These are phyloP conservation scores for Tipula unca DNA, from an alignment of 2,888 invertebrate species.

Conservation along the genomic window DNA sequence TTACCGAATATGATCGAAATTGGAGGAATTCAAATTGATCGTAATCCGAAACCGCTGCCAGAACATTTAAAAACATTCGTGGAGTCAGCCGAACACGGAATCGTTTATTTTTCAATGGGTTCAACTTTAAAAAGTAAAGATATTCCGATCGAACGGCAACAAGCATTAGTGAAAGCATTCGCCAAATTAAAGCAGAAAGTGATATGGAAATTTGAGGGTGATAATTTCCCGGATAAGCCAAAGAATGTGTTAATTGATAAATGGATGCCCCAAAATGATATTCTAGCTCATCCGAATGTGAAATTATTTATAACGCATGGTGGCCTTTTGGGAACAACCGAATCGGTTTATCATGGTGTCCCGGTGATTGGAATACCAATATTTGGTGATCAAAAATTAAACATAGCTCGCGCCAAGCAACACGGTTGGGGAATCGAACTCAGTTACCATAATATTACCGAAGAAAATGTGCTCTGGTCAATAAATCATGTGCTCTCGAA, in stretches of 20 bases:
- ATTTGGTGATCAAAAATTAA: conserved; percentile 46
- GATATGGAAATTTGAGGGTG: too few relatives aligned
- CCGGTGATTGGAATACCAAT: conserved; percentile 48
- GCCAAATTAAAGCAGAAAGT: conserved; percentile 23
- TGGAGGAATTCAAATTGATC: conserved; percentile 33
- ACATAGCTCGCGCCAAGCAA: too few relatives aligned
- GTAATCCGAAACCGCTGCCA: conserved; percentile 35
- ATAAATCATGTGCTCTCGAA: conserved; percentile 25
- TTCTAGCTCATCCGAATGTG: too few relatives aligned
- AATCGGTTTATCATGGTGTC: too few relatives aligned
- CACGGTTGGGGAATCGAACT: too few relatives aligned
- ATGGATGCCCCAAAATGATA: too few relatives aligned
- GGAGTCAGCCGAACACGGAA: conserved; percentile 40
- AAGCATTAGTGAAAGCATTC: conserved; percentile 22
- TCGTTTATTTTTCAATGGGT: conserved; percentile 44
- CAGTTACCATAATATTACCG: too few relatives aligned
- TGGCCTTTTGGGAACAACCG: too few relatives aligned
- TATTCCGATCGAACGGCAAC: conserved; percentile 28
- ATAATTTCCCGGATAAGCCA: too few relatives aligned
- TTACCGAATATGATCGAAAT: conserved; percentile 41
- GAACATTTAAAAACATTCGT: conserved; percentile 39
- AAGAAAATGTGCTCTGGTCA: too few relatives aligned
- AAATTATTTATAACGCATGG: too few relatives aligned
- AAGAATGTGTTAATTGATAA: too few relatives aligned
- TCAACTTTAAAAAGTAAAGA: conserved; percentile 31